These are phyloP conservation scores for Melanotaenia parkinsoni DNA, from an alignment of 2,797 vertebrate genomes.

Conservation along the genomic window DNA sequence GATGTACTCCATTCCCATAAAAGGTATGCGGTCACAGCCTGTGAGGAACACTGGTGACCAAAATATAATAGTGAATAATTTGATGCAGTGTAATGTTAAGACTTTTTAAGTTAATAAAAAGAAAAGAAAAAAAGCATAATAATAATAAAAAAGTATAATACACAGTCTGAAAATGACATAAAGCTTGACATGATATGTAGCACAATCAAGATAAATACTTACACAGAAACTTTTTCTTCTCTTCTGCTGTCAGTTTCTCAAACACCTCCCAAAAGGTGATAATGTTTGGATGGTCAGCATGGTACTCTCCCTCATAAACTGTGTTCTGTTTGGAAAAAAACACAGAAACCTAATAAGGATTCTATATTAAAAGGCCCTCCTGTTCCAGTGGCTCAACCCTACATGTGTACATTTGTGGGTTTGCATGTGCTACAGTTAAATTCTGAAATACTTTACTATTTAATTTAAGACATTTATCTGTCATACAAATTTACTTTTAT, in stretches of 20 bases:
- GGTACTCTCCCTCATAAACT: slow-evolving; percentile 90
- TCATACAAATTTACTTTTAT: too few relatives aligned
- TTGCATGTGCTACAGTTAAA: too few relatives aligned
- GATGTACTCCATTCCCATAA: slow-evolving; percentile 70
- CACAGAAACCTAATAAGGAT: neutral
- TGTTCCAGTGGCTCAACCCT: neutral
- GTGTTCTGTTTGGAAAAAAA: slow-evolving; percentile 84
- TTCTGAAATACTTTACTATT: too few relatives aligned
- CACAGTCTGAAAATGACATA: neutral
- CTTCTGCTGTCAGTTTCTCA: slow-evolving; percentile 87
- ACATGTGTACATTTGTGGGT: neutral
- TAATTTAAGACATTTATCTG: too few relatives aligned
- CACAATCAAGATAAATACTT: slow-evolving; percentile 68
- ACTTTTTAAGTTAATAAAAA: neutral
- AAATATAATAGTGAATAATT: neutral
- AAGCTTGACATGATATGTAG: neutral
- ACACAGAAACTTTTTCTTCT: slow-evolving; percentile 93
- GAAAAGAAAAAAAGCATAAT: neutral
- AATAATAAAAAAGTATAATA: neutral
- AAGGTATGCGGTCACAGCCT: slow-evolving; percentile 80
- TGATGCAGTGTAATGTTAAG: neutral
- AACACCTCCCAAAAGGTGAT: slow-evolving; percentile 94
- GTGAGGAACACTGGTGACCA: slow-evolving; percentile 83
- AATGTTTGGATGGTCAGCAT: slow-evolving; percentile 88
- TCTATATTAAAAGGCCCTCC: neutral